Percentiles rank a stretch among this genome's conserved stretches.
Conservation (phyloP, 2,113 vertebrate species). For the Xiphophorus couchianus region DNA sequence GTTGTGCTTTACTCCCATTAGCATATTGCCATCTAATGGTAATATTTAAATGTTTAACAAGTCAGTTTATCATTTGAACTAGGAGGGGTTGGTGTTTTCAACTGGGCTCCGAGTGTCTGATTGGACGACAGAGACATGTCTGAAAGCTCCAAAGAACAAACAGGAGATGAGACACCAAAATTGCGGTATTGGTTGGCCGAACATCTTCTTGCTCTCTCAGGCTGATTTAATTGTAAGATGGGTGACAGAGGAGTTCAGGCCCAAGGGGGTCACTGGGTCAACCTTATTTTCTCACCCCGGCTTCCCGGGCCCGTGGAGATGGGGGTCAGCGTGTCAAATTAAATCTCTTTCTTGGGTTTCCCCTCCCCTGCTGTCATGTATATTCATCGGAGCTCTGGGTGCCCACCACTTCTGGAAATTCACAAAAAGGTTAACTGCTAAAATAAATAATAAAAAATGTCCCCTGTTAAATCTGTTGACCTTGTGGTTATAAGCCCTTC, state of each 20-base stretch:
- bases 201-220: constrained; percentile 57
- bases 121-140: constrained; percentile 40
- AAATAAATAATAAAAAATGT: constrained; percentile 85
- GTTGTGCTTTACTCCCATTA: constrained; percentile 72
- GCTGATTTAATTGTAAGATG: constrained; percentile 85
- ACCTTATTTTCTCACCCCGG: constrained; percentile 83
- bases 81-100: constrained; percentile 23
- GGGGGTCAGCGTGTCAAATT: constrained; percentile 84
- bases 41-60: constrained; percentile 76
- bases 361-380: constrained; percentile 80
- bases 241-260: constrained; percentile 79
- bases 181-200: constrained; percentile 29
- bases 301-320: constrained; percentile 76
- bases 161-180: constrained; percentile 40
- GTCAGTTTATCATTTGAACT: constrained; percentile 62
- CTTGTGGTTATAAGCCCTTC: constrained; percentile 77
- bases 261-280: constrained; percentile 78
- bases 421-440: constrained; percentile 84
- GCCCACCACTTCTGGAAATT: constrained; percentile 82
- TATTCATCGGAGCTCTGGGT: constrained; percentile 82
- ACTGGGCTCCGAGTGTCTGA: constrained; percentile 29
- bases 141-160: constrained; percentile 53
- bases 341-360: constrained; percentile 82
- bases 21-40: constrained; percentile 77
- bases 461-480: constrained; percentile 81